Conservation (phyloP, 2,113 vertebrate species). For the Spea multiplicata region DNA sequence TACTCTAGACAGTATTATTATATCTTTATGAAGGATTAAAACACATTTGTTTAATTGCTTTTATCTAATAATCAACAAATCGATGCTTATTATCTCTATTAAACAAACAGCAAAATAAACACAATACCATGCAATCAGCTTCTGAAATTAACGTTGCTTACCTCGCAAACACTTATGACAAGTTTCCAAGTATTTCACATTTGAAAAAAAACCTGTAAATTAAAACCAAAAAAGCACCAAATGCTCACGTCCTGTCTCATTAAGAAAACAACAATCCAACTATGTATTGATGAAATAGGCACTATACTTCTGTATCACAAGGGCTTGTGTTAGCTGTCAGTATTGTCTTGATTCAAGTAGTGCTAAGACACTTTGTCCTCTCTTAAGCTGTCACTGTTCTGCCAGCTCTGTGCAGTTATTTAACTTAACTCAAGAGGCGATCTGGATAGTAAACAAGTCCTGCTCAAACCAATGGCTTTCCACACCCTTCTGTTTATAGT, state of each 20-base stretch:
- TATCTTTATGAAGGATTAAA: no score
- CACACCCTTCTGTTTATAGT: slow-evolving; percentile 73
- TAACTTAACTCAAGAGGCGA: slow-evolving; percentile 65
- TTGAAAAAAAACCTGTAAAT: slow-evolving; percentile 16
- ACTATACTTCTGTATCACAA: slow-evolving; percentile 42
- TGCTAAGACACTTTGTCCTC: slow-evolving; percentile 60
- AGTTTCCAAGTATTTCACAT: neutral
- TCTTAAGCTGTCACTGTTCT: slow-evolving; percentile 52
- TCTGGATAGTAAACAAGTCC: slow-evolving; percentile 66
- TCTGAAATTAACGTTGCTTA: neutral
- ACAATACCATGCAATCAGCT: neutral
- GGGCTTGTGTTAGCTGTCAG: slow-evolving; percentile 37
- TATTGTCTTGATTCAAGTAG: slow-evolving; percentile 54
- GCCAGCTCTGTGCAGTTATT: slow-evolving; percentile 52
- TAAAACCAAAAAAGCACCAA: neutral
- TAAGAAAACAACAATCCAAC: slow-evolving; percentile 54
- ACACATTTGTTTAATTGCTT: no score
- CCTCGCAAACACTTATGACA: slow-evolving; percentile 10
- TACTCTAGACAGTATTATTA: no score
- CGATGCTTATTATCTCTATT: no score
- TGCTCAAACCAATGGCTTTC: slow-evolving; percentile 69
- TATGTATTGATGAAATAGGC: slow-evolving; percentile 40
- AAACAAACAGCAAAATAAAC: no score
- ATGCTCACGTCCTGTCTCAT: slow-evolving; percentile 31
- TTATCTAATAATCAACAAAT: no score